Conservation (phyloP, 2,888 invertebrate species). For the Drosophila niveifrons region DNA sequence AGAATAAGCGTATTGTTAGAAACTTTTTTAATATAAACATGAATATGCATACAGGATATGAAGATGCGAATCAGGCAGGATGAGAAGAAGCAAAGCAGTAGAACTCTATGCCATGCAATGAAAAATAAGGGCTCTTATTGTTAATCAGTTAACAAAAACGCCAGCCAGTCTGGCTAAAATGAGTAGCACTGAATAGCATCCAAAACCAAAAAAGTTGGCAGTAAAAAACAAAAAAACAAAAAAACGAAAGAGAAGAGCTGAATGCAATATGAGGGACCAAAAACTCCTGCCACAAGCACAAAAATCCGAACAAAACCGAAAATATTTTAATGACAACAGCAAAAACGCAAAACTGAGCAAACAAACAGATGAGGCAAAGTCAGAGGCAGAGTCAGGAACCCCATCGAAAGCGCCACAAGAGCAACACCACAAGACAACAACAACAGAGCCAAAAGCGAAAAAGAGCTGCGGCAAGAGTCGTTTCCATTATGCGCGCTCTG, state of each 20-base stretch:
- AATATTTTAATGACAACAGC: slow-evolving; percentile 78
- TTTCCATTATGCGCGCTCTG: slow-evolving; percentile 68
- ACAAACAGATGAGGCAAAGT: slow-evolving; percentile 45
- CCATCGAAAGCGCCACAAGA: slow-evolving; percentile 41
- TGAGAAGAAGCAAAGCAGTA: background rate
- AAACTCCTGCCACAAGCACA: slow-evolving; percentile 6
- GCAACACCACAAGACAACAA: slow-evolving; percentile 37
- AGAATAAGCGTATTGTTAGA: slow-evolving; percentile 73
- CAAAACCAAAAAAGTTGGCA: slow-evolving; percentile 61
- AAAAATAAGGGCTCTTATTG: slow-evolving; percentile 65
- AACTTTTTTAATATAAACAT: slow-evolving; percentile 80
- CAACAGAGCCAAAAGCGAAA: slow-evolving; percentile 18
- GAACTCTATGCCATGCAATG: slow-evolving; percentile 30
- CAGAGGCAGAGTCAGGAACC: background rate
- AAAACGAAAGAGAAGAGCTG: slow-evolving; percentile 7
- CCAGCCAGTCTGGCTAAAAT: slow-evolving; percentile 45
- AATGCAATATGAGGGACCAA: slow-evolving; percentile 41
- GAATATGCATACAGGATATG: slow-evolving; percentile 50
- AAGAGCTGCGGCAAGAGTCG: slow-evolving; percentile 24
- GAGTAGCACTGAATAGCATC: slow-evolving; percentile 63
- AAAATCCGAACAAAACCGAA: slow-evolving; percentile 77
- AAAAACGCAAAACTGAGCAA: slow-evolving; percentile 69
- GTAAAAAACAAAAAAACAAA: background rate
- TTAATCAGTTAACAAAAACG: slow-evolving; percentile 76
- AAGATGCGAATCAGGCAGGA: background rate